phyloP scores from a whole-genome alignment of 2,113 vertebrate genomes.

The Calcarius ornatus region DNA sequence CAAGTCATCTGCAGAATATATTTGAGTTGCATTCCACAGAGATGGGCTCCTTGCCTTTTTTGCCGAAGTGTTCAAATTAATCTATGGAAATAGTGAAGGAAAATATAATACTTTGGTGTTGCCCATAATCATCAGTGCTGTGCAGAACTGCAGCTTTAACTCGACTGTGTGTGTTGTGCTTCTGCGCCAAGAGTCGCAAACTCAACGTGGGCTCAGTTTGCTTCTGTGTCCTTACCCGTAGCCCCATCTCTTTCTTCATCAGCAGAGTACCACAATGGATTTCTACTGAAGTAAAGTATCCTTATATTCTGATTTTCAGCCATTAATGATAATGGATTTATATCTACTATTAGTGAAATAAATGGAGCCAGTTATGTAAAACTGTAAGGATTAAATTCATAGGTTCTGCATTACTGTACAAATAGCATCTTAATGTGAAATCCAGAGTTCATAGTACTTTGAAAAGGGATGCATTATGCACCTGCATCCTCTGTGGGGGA shows the following conservation, averaged over 20 bases:
- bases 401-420: neutral
- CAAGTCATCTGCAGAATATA: neutral
- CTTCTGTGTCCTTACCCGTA: neutral
- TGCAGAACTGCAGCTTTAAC: neutral
- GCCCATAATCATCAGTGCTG: neutral
- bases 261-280: neutral
- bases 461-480: neutral
- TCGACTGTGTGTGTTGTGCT: rapidly evolving
- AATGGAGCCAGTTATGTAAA: neutral
- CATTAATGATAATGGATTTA: neutral
- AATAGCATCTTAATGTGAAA: neutral
- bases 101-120: neutral
- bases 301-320: neutral
- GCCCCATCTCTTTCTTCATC: neutral
- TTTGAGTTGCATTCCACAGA: neutral
- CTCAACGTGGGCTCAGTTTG: neutral
- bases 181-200: neutral
- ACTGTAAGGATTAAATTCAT: neutral
- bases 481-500: neutral
- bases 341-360: neutral
- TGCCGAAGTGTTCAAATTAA: neutral
- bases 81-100: neutral
- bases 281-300: neutral
- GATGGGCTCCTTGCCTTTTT: neutral
- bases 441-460: neutral